phyloP scores from a whole-genome alignment of 2,113 vertebrate species.

The Carassius gibelio region DNA sequence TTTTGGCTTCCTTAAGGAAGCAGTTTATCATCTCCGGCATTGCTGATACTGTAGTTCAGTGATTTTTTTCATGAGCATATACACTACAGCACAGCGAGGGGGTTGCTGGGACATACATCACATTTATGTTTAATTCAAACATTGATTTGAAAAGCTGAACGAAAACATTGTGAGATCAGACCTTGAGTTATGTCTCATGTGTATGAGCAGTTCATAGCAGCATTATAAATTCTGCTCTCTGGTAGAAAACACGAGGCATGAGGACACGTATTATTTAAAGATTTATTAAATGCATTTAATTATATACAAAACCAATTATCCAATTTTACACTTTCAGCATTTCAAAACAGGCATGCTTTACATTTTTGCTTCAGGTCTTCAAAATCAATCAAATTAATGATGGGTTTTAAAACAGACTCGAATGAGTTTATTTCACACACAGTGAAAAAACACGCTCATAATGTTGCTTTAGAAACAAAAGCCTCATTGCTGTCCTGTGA shows the following conservation, averaged over 20 bases:
- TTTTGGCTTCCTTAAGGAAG: constrained; percentile 1
- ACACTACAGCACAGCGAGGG: background rate
- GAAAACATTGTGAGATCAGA: constrained; percentile 19
- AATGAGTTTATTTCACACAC: constrained; percentile 53
- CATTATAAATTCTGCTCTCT: constrained; percentile 36
- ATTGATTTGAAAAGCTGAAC: background rate
- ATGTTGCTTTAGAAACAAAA: constrained; percentile 26
- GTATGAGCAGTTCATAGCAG: background rate
- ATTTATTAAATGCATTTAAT: constrained; percentile 54
- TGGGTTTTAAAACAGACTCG: constrained; percentile 4
- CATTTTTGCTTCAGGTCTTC: background rate
- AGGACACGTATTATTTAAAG: constrained; percentile 30
- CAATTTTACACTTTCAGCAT: constrained; percentile 33
- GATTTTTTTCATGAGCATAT: background rate
- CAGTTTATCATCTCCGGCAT: constrained; percentile 29
- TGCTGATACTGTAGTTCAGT: constrained; percentile 28
- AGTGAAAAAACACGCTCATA: constrained; percentile 48
- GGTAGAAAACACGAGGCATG: constrained; percentile 29
- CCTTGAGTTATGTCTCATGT: constrained; percentile 25
- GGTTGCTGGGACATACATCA: constrained; percentile 13
- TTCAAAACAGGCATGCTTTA: constrained; percentile 9
- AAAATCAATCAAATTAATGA: constrained; percentile 10
- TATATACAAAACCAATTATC: constrained; percentile 47
- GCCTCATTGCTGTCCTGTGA: constrained; percentile 1
- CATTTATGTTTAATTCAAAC: constrained; percentile 32